Evolutionary conservation across 2,113 vertebrate species (phyloP).

Genomic region (Paracanthobrama guichenoti): DNA sequence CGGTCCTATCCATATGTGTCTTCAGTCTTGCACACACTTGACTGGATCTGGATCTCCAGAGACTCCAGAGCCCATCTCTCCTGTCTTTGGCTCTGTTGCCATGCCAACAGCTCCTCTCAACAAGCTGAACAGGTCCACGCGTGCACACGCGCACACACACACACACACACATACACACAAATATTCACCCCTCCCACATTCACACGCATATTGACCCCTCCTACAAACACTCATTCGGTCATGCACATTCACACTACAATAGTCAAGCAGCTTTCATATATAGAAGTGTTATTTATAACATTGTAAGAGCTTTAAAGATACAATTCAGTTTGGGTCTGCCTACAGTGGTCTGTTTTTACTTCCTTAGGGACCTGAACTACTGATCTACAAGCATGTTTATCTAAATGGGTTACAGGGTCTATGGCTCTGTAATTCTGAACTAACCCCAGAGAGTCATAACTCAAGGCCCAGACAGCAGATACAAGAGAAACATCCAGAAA

Average conservation of each 20-base stretch:
- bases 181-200: slow-evolving; percentile 26
- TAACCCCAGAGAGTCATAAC: slow-evolving; percentile 41
- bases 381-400: slow-evolving; percentile 53
- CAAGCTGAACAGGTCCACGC: slow-evolving; percentile 25
- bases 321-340: slow-evolving; percentile 7
- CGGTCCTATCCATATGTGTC: not conserved
- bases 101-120: slow-evolving; percentile 42
- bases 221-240: not conserved
- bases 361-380: not conserved
- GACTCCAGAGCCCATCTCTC: slow-evolving; percentile 22
- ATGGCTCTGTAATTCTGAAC: slow-evolving; percentile 40
- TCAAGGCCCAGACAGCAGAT: slow-evolving; percentile 38
- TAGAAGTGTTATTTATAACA: slow-evolving; percentile 37
- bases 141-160: not conserved
- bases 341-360: slow-evolving; percentile 29
- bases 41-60: slow-evolving; percentile 35
- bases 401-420: slow-evolving; percentile 25
- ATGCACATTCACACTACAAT: not conserved
- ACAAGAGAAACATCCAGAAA: slow-evolving; percentile 44
- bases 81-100: slow-evolving; percentile 36
- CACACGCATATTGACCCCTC: slow-evolving; percentile 1
- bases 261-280: slow-evolving; percentile 12
- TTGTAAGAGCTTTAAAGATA: slow-evolving; percentile 18
- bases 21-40: slow-evolving; percentile 33
- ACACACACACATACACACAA: too few species aligned